Evolutionary conservation across 1,140 invertebrate species (phyloP).

Genomic region (Rhagoletis pomonella): DNA sequence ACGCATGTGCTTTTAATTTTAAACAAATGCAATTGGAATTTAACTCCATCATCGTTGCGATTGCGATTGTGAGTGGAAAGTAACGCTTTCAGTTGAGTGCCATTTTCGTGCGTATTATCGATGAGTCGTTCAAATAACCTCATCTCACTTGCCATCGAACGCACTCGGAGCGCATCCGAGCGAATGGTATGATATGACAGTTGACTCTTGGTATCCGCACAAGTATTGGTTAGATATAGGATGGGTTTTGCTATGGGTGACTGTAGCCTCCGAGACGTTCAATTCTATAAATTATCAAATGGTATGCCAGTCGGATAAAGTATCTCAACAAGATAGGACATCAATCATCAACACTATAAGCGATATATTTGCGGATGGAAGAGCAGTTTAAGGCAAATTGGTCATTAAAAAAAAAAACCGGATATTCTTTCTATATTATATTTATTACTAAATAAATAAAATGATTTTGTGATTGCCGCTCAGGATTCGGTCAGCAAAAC

Average conservation of each 20-base stretch:
- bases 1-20: background rate
- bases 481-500: too few relatives aligned
- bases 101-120: background rate
- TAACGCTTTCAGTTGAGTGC: constrained; percentile 24
- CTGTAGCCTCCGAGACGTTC: constrained; percentile 24
- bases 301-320: constrained; percentile 49
- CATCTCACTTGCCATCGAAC: background rate
- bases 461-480: too few relatives aligned
- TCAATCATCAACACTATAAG: too few relatives aligned
- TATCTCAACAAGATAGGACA: constrained; percentile 50
- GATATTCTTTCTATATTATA: background rate
- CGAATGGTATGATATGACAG: background rate
- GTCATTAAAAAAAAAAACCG: background rate
- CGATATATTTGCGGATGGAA: background rate
- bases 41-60: too few relatives aligned
- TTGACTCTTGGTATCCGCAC: constrained; percentile 4
- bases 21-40: too few relatives aligned
- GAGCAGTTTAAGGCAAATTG: background rate
- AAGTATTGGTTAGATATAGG: background rate
- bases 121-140: background rate
- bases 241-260: background rate
- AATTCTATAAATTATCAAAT: constrained; percentile 51
- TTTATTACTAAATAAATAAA: too few relatives aligned
- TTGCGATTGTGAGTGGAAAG: too few relatives aligned
- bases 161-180: background rate